Evolutionary conservation across 2,797 vertebrate species (phyloP), one percentile per base, ranked within the genome.

Genomic region (Darevskia nairensis): DNA sequence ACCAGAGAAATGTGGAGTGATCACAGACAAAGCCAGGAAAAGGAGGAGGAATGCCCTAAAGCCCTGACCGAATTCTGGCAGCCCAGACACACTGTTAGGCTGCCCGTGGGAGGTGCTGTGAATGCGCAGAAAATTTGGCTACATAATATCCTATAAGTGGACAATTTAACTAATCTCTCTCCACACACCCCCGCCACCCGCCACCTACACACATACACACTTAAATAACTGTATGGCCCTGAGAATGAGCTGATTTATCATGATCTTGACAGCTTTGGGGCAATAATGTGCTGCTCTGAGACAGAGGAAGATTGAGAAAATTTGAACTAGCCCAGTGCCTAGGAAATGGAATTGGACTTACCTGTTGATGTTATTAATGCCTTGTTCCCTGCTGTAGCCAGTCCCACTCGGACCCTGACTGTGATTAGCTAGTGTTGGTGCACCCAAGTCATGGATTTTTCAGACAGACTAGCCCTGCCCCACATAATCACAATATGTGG

Each of bases 11-110:
- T 0, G 3, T 95, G 93, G 89, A 92, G 91, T 95, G 94, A 95
- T 1, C n/a, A 78, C 78, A 94, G 91, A 86, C 64, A 85, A 88
- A 94, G 92, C 92, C 92, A 90, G 90, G 92, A 95, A 92, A 82
- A 94, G 89, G 55, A 89, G 94, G 92, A 92, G 94, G 92, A 94
- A 93, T 92, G 91, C 87, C 74, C 88, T 76, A 78, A 85, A 92
- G 91, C 90, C 81, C 74, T 55, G 80, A 74, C 87, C 68, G 27
- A 46, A 35, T 85, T 83, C 80, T 90, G 81, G 77, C 76, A 77
- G 41, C 55, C 50, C 59, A 25, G n/a, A 69, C 77, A 72, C 75
- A 85, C 77, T 81, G 78, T 71, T 83, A 84, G 86, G 59, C 88
- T 10, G 44, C 29, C 84, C 86, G 50, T 59, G 86, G 92, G 89